A percentile compares a stretch with the other conserved stretches of the same genome.
phyloP scores from a whole-genome alignment of 2,888 invertebrate species.

The Scotopteryx bipunctaria region DNA sequence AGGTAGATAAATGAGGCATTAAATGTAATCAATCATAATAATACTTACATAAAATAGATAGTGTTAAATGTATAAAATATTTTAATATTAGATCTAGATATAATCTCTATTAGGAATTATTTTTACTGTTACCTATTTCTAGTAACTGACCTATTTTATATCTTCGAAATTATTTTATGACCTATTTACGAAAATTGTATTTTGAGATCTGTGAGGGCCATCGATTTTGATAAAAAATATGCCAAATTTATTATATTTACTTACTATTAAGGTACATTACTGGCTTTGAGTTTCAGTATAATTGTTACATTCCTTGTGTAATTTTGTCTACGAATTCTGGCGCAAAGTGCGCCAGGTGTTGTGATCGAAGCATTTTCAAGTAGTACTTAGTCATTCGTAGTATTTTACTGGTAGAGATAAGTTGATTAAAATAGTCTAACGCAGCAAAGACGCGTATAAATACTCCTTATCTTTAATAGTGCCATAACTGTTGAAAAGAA shows the following conservation, averaged over 20 bases:
- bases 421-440: conserved; percentile 44
- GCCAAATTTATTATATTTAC: conserved; percentile 60
- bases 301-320: conserved; percentile 28
- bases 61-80: conserved; percentile 70
- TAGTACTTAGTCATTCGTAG: conserved; percentile 44
- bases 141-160: conserved; percentile 45
- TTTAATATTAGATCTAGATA: conserved; percentile 55
- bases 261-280: conserved; percentile 42
- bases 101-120: conserved; percentile 61
- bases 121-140: conserved; percentile 58
- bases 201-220: conserved; percentile 58
- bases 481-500: conserved; percentile 33
- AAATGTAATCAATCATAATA: conserved; percentile 59
- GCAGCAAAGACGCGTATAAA: conserved; percentile 55
- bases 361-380: conserved; percentile 42
- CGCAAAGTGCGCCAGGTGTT: conserved; percentile 33
- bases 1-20: conserved; percentile 68
- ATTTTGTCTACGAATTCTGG: conserved; percentile 11
- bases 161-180: conserved; percentile 62
- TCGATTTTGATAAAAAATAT: conserved; percentile 62
- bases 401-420: conserved; percentile 28
- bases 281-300: conserved; percentile 48
- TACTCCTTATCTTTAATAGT: conserved; percentile 53
- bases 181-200: conserved; percentile 55
- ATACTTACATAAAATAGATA: conserved; percentile 60